Evolutionary conservation across 2,888 invertebrate genomes (phyloP).

Genomic region (Cybosia mesomella): DNA sequence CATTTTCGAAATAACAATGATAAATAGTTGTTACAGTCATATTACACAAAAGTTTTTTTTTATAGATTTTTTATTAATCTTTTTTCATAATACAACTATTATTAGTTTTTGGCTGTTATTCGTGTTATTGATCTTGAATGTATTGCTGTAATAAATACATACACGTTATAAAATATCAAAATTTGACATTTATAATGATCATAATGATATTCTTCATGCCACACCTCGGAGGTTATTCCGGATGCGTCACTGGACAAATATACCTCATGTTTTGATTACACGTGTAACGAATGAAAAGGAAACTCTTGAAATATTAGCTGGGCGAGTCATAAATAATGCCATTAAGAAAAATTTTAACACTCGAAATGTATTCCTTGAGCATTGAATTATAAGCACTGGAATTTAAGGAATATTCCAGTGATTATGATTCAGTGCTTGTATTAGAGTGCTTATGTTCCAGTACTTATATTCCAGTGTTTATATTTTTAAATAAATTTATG

Average conservation of each 20-base stretch:
- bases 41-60: background rate
- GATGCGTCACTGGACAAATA: conserved; percentile 20
- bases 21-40: too few relatives aligned
- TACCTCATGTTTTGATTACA: conserved; percentile 1
- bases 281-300: background rate
- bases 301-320: background rate
- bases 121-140: background rate
- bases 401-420: too few relatives aligned
- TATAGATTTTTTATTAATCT: background rate
- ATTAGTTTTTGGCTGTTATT: background rate
- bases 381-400: too few relatives aligned
- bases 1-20: background rate
- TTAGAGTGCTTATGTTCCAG: too few relatives aligned
- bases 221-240: conserved; percentile 15
- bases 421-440: too few relatives aligned
- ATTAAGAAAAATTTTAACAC: background rate
- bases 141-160: conserved; percentile 2
- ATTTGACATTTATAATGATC: background rate
- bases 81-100: background rate
- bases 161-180: background rate
- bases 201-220: conserved; percentile 28
- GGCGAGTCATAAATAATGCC: background rate
- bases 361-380: background rate
- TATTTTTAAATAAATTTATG: too few relatives aligned
- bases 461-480: too few relatives aligned